Evolutionary conservation across 2,797 vertebrate genomes (phyloP), one percentile per base, ranked within the genome.

Genomic region (Uromys caudimaculatus): DNA sequence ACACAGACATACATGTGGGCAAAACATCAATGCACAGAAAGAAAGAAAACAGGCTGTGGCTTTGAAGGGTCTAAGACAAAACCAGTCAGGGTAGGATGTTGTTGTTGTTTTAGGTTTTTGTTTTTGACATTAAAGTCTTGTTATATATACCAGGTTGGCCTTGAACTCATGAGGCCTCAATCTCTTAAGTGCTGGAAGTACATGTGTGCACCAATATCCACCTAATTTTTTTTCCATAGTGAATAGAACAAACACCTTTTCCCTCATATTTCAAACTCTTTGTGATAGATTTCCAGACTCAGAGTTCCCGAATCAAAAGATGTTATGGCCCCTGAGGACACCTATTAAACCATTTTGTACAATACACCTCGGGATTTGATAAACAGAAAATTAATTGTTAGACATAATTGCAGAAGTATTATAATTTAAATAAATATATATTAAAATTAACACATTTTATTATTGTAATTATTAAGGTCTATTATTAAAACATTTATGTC

Each of bases 281-380:
- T 82, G 60, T 60, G 38, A 5, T 62, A 93, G 44, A 24, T 75
- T 85, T 83, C 92, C 56, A 94, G 24, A 64, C 60, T 78, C 75
- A 78, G 62, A 90, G 79, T 77, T 90, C 32, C 58, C 90, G 24
- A 16, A 75, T 87, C 32, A 84, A 85, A 96, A 16, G 16, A 21
- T 71, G 92, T 79, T 85, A 58, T 92, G 44, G 38, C 14, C 44
- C 73, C 90, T 83, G 38, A 94, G 41, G 88, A 90, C 90, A 82
- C 91, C 44, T 50, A 1, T 90, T 58, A 73, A 78, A 35, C 71
- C 38, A 38, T 67, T 91, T 93, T 89, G 21, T 38, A 90, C 81
- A 91, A n/a, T 41, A 75, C 21, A 47, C 50, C 11, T 94, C 90
- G 13, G 9, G 79, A 91, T 76, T 79, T 87, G 78, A 60, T 78